Conservation (phyloP, 1,140 invertebrate genomes). For the Pseudomyrmex cubaensis region DNA sequence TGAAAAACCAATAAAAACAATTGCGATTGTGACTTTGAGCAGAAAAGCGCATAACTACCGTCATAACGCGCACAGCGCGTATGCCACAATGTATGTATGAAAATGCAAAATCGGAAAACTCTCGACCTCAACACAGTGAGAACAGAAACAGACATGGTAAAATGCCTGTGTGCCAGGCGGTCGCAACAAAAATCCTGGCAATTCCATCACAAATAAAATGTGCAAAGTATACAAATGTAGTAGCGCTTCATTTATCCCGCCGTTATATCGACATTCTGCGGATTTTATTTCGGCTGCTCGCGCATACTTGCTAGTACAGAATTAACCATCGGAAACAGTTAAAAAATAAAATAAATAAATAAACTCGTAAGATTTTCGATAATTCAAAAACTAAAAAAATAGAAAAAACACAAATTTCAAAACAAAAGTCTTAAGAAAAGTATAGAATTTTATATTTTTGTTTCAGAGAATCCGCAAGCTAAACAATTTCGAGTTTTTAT, state of each 20-base stretch:
- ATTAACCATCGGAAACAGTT: background rate
- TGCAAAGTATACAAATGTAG: constrained; percentile 53
- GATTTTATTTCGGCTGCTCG: constrained; percentile 28
- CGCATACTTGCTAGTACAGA: background rate
- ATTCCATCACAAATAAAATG: constrained; percentile 53
- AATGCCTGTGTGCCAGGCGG: constrained; percentile 21
- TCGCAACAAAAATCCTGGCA: constrained; percentile 58
- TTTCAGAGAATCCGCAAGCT: background rate
- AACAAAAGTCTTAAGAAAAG: background rate
- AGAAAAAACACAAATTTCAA: background rate
- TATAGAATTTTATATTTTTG: background rate
- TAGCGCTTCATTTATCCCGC: constrained; percentile 46
- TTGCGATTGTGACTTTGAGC: constrained; percentile 39
- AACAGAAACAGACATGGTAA: constrained; percentile 43
- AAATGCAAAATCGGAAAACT: constrained; percentile 57
- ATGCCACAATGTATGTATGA: constrained; percentile 21
- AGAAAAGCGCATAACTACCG: constrained; percentile 39
- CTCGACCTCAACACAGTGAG: background rate
- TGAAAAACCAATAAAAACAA: constrained; percentile 28
- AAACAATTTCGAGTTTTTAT: constrained; percentile 20
- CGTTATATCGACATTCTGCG: constrained; percentile 54
- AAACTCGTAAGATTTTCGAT: background rate
- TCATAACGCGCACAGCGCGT: background rate
- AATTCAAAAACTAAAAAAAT: background rate
- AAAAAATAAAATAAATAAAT: background rate